Evolutionary conservation across 2,888 invertebrate species (phyloP).

Genomic region (Hydrotaea diabolus): DNA sequence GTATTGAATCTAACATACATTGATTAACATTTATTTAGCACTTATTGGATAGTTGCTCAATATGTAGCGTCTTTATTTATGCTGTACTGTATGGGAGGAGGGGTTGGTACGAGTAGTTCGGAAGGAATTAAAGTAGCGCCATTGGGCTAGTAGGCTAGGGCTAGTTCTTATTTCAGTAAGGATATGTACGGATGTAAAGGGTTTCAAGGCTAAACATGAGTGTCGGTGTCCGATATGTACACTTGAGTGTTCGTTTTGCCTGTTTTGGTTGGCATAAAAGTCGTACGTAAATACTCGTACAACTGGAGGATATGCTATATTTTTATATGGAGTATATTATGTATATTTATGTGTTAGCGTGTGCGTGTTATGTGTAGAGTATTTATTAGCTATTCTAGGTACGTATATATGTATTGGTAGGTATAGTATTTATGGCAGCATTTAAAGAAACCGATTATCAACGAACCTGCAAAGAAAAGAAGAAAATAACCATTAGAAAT

Average conservation of each 20-base stretch:
- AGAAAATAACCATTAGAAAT: slow-evolving; percentile 13
- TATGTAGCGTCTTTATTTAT: slow-evolving; percentile 17
- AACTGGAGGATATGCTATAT: not conserved
- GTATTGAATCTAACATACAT: slow-evolving; percentile 28
- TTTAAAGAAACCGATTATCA: slow-evolving; percentile 47
- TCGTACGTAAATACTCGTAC: not conserved
- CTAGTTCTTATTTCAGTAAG: no score
- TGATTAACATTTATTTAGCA: slow-evolving; percentile 32
- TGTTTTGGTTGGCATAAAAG: not conserved
- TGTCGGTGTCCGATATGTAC: not conserved
- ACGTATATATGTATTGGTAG: not conserved
- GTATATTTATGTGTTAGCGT: not conserved
- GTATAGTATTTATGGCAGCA: slow-evolving; percentile 33
- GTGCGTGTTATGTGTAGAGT: no score
- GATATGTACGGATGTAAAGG: not conserved
- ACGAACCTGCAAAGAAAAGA: slow-evolving; percentile 66
- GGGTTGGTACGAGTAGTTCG: not conserved
- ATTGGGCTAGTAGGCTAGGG: no score
- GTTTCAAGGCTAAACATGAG: not conserved
- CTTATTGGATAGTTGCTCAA: slow-evolving; percentile 16
- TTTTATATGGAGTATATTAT: not conserved
- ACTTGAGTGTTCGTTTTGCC: not conserved
- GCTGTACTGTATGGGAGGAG: not conserved
- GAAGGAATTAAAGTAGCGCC: not conserved
- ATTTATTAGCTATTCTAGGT: not conserved